Evolutionary conservation across 2,113 vertebrate genomes (phyloP).

Genomic region (Oncorhynchus mykiss): DNA sequence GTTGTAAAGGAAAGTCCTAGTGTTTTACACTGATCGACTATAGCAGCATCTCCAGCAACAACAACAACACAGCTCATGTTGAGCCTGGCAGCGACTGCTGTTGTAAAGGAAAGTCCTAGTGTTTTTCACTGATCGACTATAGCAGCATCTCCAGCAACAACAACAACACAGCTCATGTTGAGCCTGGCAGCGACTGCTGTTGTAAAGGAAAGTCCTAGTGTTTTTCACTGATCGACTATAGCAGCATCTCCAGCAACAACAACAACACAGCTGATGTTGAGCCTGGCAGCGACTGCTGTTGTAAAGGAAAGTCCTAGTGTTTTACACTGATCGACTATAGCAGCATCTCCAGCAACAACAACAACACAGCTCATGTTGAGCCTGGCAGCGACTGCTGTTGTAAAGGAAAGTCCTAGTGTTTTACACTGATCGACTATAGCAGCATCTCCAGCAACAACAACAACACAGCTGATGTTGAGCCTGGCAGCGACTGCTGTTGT

Average conservation of each 20-base stretch:
- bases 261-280: background rate
- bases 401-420: background rate
- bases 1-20: background rate
- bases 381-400: background rate
- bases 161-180: background rate
- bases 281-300: background rate
- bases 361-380: background rate
- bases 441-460: conserved; percentile 5
- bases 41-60: conserved; percentile 1
- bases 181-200: background rate
- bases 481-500: background rate
- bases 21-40: conserved; percentile 1
- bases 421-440: background rate
- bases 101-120: background rate
- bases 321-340: conserved; percentile 2
- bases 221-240: background rate
- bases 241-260: conserved; percentile 3
- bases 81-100: background rate
- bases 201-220: background rate
- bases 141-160: conserved; percentile 2
- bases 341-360: background rate
- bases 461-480: background rate
- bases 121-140: background rate
- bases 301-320: background rate
- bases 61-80: background rate